Base-by-base conservation (phyloP, 2,113 vertebrate genomes). In the Chloropsis hardwickii region DNA sequence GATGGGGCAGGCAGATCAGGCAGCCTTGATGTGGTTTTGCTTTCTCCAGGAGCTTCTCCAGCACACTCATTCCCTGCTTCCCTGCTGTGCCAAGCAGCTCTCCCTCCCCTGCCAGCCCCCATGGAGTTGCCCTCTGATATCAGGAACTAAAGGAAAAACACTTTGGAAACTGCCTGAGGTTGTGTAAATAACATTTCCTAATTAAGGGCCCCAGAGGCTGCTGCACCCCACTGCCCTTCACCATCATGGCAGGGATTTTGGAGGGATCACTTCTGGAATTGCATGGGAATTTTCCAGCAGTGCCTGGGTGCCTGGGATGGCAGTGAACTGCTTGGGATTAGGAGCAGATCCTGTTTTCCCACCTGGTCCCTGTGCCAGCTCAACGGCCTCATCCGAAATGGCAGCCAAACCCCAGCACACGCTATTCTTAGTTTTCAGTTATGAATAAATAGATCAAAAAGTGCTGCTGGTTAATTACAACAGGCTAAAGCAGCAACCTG, bases 1-100 rank as follows among this genome's bases (percentile, higher is more conserved):
- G 71, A 71, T 20, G 44, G 28, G 48, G 67, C 74, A 83, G 80
- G 81, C 77, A 89, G 64, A 77, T 33, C 51, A 11, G n/a, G 27
- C 58, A 69, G 83, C 72, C 54, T 91, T 94, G 87, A 91, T 91
- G 92, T 92, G 95, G 67, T 89, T 95, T 77, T 56, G 90, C 29
- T 54, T 67, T 80, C 66, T 66, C 65, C 72, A 39, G 2, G 81
- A 87, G 42, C 61, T 84, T 50, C 44, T 90, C 79, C 82, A 78
- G 53, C 69, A 37, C 54, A 17, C 22, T 48, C 87, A 76, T 66
- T 17, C 33, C 48, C 37, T 67, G 48, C 48, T 66, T 21, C 24
- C 45, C 17, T n/a, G n/a, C n/a, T n/a, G 2, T 0, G 20, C 64
- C 33, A 67, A 72, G 74, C 6, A 39, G 31, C 66, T 76, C 40